A percentile compares a stretch with the other conserved stretches of the same genome.
Evolutionary conservation across 2,888 invertebrate species (phyloP).

Genomic region (Vanessa cardui): DNA sequence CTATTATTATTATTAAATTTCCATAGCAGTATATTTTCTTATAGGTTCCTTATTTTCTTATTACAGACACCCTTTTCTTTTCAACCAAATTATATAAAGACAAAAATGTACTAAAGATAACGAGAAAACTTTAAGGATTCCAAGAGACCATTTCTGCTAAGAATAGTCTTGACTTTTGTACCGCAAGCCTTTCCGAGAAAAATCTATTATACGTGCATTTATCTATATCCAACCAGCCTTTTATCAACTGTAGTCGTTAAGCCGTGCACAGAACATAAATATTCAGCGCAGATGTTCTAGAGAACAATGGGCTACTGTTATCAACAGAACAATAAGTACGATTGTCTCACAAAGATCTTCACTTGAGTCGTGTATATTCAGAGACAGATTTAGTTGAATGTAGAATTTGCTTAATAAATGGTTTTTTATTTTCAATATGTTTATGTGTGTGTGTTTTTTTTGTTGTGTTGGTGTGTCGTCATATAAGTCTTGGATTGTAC

Average conservation of each 20-base stretch:
- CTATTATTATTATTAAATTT: no score
- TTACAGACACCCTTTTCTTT: no score
- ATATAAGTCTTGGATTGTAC: no score
- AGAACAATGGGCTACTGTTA: constrained; percentile 10
- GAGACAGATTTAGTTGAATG: constrained; percentile 1
- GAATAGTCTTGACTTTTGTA: no score
- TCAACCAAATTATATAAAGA: no score
- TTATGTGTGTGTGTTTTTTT: not conserved
- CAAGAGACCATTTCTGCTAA: no score
- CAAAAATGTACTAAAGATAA: no score
- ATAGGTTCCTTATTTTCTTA: no score
- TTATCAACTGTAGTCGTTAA: constrained; percentile 1
- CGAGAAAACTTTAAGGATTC: no score
- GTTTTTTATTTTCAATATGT: not conserved
- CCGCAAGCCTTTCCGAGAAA: no score
- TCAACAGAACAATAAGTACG: constrained; percentile 5
- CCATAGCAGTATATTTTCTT: no score
- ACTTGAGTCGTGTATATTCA: not conserved
- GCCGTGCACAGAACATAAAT: constrained; percentile 13
- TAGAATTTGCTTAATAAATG: not conserved
- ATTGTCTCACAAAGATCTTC: constrained; percentile 10
- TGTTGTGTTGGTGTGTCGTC: no score
- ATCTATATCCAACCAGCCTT: not conserved
- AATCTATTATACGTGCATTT: not conserved
- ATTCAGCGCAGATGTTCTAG: constrained; percentile 6